Conservation (phyloP, 2,797 vertebrate species). For the Lagocephalus sceleratus region DNA sequence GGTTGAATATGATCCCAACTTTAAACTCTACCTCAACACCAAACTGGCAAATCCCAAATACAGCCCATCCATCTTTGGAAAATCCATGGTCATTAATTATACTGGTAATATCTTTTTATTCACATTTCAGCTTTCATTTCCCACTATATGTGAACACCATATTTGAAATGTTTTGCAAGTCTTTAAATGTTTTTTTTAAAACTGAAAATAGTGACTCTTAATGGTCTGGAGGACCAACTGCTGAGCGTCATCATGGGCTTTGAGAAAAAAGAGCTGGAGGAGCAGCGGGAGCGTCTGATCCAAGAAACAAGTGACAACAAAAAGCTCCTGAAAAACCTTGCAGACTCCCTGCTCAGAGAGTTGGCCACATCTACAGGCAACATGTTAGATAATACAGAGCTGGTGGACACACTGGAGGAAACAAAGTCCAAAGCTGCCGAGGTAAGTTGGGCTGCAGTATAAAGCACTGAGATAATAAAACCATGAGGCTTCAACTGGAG, state of each 20-base stretch:
- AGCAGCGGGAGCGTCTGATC: constrained; percentile 90
- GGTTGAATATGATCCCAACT: constrained; percentile 91
- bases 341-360: constrained; percentile 89
- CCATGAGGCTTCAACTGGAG: neutral
- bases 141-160: no score
- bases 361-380: constrained; percentile 92
- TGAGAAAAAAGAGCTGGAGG: constrained; percentile 89
- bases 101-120: constrained; percentile 80
- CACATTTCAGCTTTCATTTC: constrained; percentile 1
- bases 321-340: constrained; percentile 89
- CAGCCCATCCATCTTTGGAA: constrained; percentile 92
- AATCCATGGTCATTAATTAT: constrained; percentile 97
- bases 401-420: constrained; percentile 89
- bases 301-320: constrained; percentile 94
- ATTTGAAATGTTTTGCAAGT: neutral
- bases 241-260: constrained; percentile 90
- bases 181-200: constrained; percentile 12
- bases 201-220: constrained; percentile 82
- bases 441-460: constrained; percentile 66
- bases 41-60: constrained; percentile 92
- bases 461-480: constrained; percentile 1
- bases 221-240: constrained; percentile 94
- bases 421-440: constrained; percentile 92
- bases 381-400: constrained; percentile 94
- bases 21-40: constrained; percentile 92